Conservation (phyloP, 2,888 invertebrate genomes). For the Strigamia transsilvanica region DNA sequence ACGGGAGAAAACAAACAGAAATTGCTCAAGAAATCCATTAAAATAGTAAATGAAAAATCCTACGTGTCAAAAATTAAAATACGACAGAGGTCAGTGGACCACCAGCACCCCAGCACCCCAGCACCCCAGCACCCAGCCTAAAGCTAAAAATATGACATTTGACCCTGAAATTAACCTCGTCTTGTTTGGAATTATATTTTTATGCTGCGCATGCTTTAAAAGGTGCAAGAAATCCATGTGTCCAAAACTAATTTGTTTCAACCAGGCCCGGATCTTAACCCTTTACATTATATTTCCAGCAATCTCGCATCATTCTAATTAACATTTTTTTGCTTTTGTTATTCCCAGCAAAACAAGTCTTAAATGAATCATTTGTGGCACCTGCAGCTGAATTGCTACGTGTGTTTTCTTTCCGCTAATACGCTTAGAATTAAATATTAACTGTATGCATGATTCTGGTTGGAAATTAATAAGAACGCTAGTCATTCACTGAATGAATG, state of each 20-base stretch:
- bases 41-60: no score
- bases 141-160: neutral
- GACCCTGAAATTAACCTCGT: constrained; percentile 18
- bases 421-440: no score
- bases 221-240: neutral
- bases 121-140: neutral
- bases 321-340: constrained; percentile 8
- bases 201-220: neutral
- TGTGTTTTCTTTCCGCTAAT: no score
- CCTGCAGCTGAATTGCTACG: no score
- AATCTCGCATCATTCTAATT: neutral
- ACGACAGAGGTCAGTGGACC: no score
- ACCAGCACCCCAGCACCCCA: neutral
- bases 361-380: no score
- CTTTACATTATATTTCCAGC: constrained; percentile 22
- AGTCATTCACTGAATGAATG: no score
- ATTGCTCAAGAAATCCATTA: no score
- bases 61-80: no score
- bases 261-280: constrained; percentile 27
- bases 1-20: no score
- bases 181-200: neutral
- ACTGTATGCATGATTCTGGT: no score
- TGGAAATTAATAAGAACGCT: no score
- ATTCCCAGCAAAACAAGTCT: neutral
- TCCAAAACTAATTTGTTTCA: constrained; percentile 31